phyloP scores from a whole-genome alignment of 2,888 invertebrate genomes.

The Laothoe populi region DNA sequence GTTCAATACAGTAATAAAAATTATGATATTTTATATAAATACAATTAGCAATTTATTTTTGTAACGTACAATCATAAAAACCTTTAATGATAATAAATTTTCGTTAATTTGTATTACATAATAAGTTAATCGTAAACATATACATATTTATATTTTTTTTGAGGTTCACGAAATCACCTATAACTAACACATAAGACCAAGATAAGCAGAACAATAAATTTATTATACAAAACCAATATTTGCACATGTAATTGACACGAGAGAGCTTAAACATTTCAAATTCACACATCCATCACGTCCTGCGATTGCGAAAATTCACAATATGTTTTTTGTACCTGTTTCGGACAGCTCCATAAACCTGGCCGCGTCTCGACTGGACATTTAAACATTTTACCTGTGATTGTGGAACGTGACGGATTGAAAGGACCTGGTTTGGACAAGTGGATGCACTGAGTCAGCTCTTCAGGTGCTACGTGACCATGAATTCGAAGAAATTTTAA shows the following conservation, averaged over 20 bases:
- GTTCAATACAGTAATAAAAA: too few species aligned
- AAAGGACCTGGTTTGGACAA: slow-evolving; percentile 32
- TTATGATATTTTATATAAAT: too few species aligned
- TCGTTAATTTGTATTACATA: too few species aligned
- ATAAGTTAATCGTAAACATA: too few species aligned
- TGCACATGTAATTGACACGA: slow-evolving; percentile 6
- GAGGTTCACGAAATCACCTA: too few species aligned
- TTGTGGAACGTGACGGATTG: slow-evolving; percentile 39
- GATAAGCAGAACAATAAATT: slow-evolving; percentile 4
- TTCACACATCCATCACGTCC: slow-evolving; percentile 8
- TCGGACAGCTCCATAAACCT: not conserved
- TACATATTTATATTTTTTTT: too few species aligned
- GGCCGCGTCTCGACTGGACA: not conserved
- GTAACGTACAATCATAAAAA: too few species aligned
- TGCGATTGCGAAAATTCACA: slow-evolving; percentile 13
- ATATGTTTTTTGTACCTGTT: not conserved
- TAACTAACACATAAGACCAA: not conserved
- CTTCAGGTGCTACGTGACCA: slow-evolving; percentile 50
- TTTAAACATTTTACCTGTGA: slow-evolving; percentile 18
- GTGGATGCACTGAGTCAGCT: slow-evolving; percentile 42
- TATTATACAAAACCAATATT: slow-evolving; percentile 2
- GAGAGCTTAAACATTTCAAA: not conserved
- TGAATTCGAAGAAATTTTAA: slow-evolving; percentile 36
- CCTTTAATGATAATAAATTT: too few species aligned
- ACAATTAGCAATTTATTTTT: too few species aligned